Evolutionary conservation across 1,140 invertebrate species (phyloP).

Genomic region (Orius insidiosus): DNA sequence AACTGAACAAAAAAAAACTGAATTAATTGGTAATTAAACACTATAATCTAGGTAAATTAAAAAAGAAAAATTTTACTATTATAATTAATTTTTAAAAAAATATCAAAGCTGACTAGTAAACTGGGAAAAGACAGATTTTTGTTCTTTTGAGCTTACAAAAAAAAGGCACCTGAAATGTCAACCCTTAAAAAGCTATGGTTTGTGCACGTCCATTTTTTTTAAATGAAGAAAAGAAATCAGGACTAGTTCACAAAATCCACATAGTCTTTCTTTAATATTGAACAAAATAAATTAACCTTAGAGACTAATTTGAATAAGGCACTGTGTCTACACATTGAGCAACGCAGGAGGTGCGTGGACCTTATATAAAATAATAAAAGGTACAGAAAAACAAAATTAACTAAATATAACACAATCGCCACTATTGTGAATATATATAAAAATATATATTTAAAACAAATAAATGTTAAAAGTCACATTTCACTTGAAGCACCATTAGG

Average conservation of each 20-base stretch:
- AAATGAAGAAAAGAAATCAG: slow-evolving; percentile 4
- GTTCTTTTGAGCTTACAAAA: too few relatives aligned
- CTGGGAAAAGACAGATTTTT: too few relatives aligned
- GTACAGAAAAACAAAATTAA: slow-evolving; percentile 11
- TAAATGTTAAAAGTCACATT: background rate
- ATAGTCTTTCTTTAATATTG: slow-evolving; percentile 6
- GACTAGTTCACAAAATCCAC: slow-evolving; percentile 13
- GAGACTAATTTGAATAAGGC: slow-evolving; percentile 13
- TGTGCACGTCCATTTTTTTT: background rate
- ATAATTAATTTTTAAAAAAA: too few relatives aligned
- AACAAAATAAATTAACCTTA: slow-evolving; percentile 8
- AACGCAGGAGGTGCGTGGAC: slow-evolving; percentile 17
- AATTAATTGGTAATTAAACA: too few relatives aligned
- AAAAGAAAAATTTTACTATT: background rate
- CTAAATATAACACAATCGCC: background rate
- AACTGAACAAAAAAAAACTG: too few relatives aligned
- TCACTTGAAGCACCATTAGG: background rate
- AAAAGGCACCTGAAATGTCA: background rate
- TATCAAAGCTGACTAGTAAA: too few relatives aligned
- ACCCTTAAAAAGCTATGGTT: slow-evolving; percentile 6
- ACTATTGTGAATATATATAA: slow-evolving; percentile 4
- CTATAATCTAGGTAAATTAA: background rate
- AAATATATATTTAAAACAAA: too few relatives aligned
- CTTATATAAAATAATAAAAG: slow-evolving; percentile 13
- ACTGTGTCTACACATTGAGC: slow-evolving; percentile 17